phyloP scores from a whole-genome alignment of 1,140 invertebrate genomes.

The Bacillus rossius region DNA sequence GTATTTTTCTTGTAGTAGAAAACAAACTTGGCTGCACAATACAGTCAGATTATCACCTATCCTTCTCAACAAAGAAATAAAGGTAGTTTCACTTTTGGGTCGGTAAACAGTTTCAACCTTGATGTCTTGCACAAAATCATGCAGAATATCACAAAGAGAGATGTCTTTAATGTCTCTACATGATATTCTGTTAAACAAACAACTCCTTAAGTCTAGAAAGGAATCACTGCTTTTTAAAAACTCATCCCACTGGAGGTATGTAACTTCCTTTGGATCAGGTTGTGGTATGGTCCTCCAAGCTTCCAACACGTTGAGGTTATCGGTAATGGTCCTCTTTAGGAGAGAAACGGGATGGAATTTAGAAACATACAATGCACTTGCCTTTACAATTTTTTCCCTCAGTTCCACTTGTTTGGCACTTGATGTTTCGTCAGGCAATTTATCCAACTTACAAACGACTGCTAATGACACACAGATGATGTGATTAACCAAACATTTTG shows the following conservation, averaged over 20 bases:
- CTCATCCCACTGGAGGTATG: too few relatives aligned
- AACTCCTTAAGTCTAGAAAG: too few relatives aligned
- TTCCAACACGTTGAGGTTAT: neutral
- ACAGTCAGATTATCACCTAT: neutral
- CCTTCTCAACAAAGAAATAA: constrained; percentile 8
- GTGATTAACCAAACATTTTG: constrained; percentile 3
- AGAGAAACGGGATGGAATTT: constrained; percentile 2
- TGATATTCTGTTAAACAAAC: too few relatives aligned
- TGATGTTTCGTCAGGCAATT: too few relatives aligned
- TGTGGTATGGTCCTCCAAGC: neutral
- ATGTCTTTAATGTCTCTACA: too few relatives aligned
- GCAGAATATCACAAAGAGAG: neutral
- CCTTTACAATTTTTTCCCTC: neutral
- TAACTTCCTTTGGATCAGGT: neutral
- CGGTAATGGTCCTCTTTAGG: neutral
- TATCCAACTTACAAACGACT: neutral
- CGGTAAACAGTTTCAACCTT: constrained; percentile 6
- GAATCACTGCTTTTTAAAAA: too few relatives aligned
- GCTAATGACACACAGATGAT: neutral
- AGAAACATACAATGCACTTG: neutral
- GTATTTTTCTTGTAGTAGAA: constrained; percentile 5
- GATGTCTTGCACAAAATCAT: neutral
- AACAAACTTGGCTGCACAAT: constrained; percentile 5
- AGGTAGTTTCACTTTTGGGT: constrained; percentile 3
- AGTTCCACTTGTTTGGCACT: neutral